A percentile compares a stretch with the other conserved stretches of the same genome.
phyloP scores from a whole-genome alignment of 2,113 vertebrate species.

The Boleophthalmus pectinirostris region DNA sequence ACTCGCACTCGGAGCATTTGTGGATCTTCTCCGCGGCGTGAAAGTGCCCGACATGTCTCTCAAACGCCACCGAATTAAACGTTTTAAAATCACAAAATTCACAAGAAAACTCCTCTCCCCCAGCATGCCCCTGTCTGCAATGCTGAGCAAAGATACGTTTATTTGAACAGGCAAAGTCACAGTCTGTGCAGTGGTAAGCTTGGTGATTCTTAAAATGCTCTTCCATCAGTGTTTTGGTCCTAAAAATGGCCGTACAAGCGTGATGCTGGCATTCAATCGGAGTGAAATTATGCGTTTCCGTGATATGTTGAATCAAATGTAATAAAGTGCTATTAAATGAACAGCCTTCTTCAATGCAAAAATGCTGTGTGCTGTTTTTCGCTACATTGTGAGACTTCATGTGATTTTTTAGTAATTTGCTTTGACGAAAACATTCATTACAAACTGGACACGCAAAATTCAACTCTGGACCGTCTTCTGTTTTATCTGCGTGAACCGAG shows the following conservation, averaged over 20 bases:
- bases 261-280: slow-evolving; percentile 89
- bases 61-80: slow-evolving; percentile 91
- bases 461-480: slow-evolving; percentile 72
- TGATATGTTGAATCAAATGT: slow-evolving; percentile 82
- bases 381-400: slow-evolving; percentile 85
- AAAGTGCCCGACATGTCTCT: slow-evolving; percentile 87
- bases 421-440: slow-evolving; percentile 84
- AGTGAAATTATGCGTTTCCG: slow-evolving; percentile 78
- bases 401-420: slow-evolving; percentile 88
- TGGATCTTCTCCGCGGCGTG: slow-evolving; percentile 95
- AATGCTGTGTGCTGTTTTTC: slow-evolving; percentile 63
- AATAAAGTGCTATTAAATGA: slow-evolving; percentile 74
- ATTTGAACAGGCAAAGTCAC: slow-evolving; percentile 93
- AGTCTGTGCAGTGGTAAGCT: slow-evolving; percentile 92
- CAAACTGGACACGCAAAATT: slow-evolving; percentile 88
- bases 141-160: slow-evolving; percentile 89
- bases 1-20: slow-evolving; percentile 87
- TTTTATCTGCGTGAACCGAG: slow-evolving; percentile 80
- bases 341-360: slow-evolving; percentile 85
- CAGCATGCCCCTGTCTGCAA: slow-evolving; percentile 88
- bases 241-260: slow-evolving; percentile 84
- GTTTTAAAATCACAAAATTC: slow-evolving; percentile 88
- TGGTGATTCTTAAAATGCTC: slow-evolving; percentile 88
- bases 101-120: slow-evolving; percentile 82
- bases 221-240: slow-evolving; percentile 83